Conservation (phyloP, 2,113 vertebrate species). For the Zapornia atra region DNA sequence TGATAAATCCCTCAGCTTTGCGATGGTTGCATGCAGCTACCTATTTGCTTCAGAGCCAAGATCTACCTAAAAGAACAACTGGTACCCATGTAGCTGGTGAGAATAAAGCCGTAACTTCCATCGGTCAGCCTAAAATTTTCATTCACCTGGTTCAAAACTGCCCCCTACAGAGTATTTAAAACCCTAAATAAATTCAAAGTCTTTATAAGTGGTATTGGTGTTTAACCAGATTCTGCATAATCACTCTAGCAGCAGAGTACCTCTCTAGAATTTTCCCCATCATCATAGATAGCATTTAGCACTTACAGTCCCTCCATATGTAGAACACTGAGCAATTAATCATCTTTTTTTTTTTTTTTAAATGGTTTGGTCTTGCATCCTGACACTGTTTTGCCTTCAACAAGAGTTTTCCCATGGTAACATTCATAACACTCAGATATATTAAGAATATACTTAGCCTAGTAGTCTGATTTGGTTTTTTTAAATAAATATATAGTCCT, state of each 20-base stretch:
- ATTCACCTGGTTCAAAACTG: slow-evolving; percentile 51
- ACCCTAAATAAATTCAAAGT: slow-evolving; percentile 2
- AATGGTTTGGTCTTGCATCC: background rate
- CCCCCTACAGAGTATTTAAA: slow-evolving; percentile 47
- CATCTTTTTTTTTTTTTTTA: background rate
- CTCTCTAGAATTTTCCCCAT: background rate
- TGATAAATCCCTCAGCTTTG: background rate
- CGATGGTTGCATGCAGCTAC: background rate
- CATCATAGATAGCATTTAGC: background rate
- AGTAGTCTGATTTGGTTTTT: background rate
- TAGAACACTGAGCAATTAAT: background rate
- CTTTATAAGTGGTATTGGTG: background rate
- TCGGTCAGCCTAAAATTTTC: background rate
- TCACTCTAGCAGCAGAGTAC: background rate
- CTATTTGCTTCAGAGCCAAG: background rate
- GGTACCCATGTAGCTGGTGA: background rate
- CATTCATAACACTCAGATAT: background rate
- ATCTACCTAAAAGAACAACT: background rate
- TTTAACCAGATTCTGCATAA: background rate
- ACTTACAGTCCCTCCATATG: background rate
- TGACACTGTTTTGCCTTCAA: background rate
- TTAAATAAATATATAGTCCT: background rate
- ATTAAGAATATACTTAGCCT: background rate
- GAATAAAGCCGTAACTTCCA: background rate
- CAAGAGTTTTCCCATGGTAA: background rate